Evolutionary conservation across 2,888 invertebrate genomes (phyloP), one percentile per base, ranked within the genome.

Genomic region (Leptinotarsa haldemani): DNA sequence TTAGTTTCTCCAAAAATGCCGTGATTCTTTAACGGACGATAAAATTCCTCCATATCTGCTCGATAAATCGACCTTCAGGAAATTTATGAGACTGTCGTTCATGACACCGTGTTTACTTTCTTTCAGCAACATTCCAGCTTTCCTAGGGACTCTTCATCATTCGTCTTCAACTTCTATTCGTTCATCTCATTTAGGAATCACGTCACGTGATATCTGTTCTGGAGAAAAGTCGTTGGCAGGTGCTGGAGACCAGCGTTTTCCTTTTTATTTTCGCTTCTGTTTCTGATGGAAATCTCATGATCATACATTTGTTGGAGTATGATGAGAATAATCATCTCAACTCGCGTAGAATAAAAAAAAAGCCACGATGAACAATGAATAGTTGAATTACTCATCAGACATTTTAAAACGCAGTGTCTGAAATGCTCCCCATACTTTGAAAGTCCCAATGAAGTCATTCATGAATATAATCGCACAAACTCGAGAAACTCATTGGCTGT

Each of bases 181-280:
- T 71, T 73, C 71, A 77, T 74, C 69, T 71, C 70, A 75, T 71
- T 65, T 46, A 18, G 69, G n/a, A 77, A 75, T 75, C 66, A 50
- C 69, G 53, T 77, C 75, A 75, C 77, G 77, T 77, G 64, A 46
- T 61, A 53, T 16, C 67, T 68, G 75, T 75, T 69, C 47, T 52
- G 20, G 52, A 58, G 56, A 69, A 69, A 75, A 67, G 48, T 61
- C 47, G 67, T 65, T 61, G 71, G 69, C 48, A 58, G 46, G 40
- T 68, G 40, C 7, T 47, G 52, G 48, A 2, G 47, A 56, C 40
- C 40, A n/a, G 30, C 15, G 40, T 61, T 61, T 30, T 40, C 61
- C 20, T 68, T 68, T 52, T 66, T 20, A 66, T 52, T 50, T 46
- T 58, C 68, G 30, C 40, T 56, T 46, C 22, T 16, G 15, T 68